Base-by-base conservation (phyloP, 2,797 vertebrate genomes). In the Brachyalestes nurse region DNA sequence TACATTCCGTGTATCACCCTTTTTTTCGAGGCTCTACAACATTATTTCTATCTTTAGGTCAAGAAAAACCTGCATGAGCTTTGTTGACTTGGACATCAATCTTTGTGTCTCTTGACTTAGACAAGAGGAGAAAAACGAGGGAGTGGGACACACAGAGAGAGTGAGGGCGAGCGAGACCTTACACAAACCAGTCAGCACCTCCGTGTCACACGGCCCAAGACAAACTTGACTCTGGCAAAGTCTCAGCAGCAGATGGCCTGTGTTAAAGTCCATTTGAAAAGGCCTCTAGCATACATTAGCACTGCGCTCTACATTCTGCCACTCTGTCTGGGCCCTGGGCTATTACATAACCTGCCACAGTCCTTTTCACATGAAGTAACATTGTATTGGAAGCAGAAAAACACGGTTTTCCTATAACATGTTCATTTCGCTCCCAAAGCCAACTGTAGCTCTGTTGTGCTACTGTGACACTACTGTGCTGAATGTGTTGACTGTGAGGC, bases 101-200 rank as follows among this genome's bases (percentile, higher is more conserved):
- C 80, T 83, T 79, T 69, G 47, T 76, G 73, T 84, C 77, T 83
- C 40, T 53, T 67, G n/a, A 81, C 82, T 78, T 8, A 57, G 12
- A 72, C 51, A 25, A 14, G 13, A 49, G 0, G 57, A 60, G 57
- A 45, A 21, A 40, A 38, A 57, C 6, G 28, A n/a, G 71, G 3
- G 28, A 80, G 38, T 57, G 14, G 28, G 53, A 40, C 25, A 57
- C 47, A 51, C 12, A 16, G 8, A 69, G 66, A 45, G 40, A 23
- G 28, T 17, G 45, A 62, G 65, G 40, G 53, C 55, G 51, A 73
- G 40, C 38, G 65, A 12, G 49, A 49, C 79, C 81, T 82, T 80
- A 74, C 82, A 79, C 83, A 88, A 85, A 83, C 78, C 80, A 81
- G 82, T 62, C 81, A 77, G 83, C 86, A 85, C 82, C 83, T 80